Evolutionary conservation across 2,797 vertebrate species (phyloP), one percentile per base, ranked within the genome.

Genomic region (Coranthus polyacanthus): DNA sequence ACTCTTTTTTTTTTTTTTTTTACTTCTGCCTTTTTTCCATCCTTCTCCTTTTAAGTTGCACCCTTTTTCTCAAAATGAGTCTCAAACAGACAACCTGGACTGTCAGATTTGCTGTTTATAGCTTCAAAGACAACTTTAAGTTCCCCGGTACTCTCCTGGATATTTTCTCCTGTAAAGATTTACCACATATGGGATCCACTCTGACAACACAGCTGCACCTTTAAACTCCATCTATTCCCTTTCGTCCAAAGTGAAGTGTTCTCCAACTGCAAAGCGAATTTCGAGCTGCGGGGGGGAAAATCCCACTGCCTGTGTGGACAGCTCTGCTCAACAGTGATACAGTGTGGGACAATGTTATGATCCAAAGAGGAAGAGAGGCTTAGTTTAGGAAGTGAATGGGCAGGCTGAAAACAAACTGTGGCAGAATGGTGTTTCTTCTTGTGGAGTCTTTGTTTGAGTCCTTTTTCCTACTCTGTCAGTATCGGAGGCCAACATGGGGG

Each of bases 291-390:
- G 66, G 61, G 68, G 47, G 49, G 22, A 36, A 17, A 55, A 72
- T 44, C 50, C 68, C 5, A 3, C 18, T 7, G 70, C 54, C 36
- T 6, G 55, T 67, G 69, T 46, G 70, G 68, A 84, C 77, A 68
- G 66, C 63, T 82, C 82, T 68, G 75, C 63, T 85, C 75, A 36
- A 20, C 56, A 37, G 74, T 3, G 56, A 80, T 72, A 75, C 72
- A 46, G 69, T 12, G 53, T 16, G 32, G 63, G 60, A 52, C 64
- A 63, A 42, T 54, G 65, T 72, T 72, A 34, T 59, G 65, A 75
- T 73, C 70, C 62, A 44, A 16, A 63, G 64, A 75, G 67, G 79
- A 83, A 73, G 41, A 70, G 21, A 8, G 52, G 17, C 44, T 70
- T 11, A 66, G 26, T 44, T 74, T 13, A 78, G 76, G 81, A 84